phyloP scores from a whole-genome alignment of 2,888 invertebrate genomes.

The Drosophila anomalipes region DNA sequence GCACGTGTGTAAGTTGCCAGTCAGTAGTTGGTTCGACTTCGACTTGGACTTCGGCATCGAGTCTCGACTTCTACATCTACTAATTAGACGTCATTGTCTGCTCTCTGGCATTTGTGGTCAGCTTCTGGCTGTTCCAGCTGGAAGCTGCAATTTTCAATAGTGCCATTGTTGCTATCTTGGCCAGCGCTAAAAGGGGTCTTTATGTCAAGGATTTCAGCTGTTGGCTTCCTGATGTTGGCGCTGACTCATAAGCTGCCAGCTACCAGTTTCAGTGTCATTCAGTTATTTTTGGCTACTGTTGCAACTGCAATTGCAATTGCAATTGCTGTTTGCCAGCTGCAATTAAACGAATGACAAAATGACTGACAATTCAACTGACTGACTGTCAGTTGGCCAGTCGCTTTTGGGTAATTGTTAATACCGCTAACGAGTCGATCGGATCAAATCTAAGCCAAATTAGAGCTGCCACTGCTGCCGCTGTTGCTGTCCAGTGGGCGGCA shows the following conservation, averaged over 20 bases:
- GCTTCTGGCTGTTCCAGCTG: conserved; percentile 34
- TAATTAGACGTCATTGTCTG: conserved; percentile 80
- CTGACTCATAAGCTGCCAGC: conserved; percentile 55
- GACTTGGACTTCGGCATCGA: conserved; percentile 13
- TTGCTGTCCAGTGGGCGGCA: conserved; percentile 76
- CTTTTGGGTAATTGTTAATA: conserved; percentile 78
- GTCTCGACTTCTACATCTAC: conserved; percentile 46
- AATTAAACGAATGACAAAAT: conserved; percentile 78
- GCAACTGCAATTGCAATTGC: conserved; percentile 1
- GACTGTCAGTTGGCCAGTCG: conserved; percentile 45
- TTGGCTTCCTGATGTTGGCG: conserved; percentile 63
- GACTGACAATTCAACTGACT: conserved; percentile 72
- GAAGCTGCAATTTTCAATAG: conserved; percentile 41
- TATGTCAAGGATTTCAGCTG: conserved; percentile 80
- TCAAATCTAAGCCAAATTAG: conserved; percentile 30
- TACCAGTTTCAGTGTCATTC: conserved; percentile 46
- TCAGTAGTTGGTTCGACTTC: conserved; percentile 3
- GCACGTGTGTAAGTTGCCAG: conserved; percentile 43
- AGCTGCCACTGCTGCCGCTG: conserved; percentile 16
- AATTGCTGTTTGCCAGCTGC: conserved; percentile 64
- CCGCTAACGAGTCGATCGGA: conserved; percentile 73
- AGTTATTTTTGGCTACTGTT: conserved; percentile 44
- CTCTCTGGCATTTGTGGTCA: conserved; percentile 65
- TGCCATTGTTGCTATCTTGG: conserved; percentile 74
- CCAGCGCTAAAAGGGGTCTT: conserved; percentile 79